phyloP scores from a whole-genome alignment of 2,113 vertebrate species.

The Cricetomys ansorgei region DNA sequence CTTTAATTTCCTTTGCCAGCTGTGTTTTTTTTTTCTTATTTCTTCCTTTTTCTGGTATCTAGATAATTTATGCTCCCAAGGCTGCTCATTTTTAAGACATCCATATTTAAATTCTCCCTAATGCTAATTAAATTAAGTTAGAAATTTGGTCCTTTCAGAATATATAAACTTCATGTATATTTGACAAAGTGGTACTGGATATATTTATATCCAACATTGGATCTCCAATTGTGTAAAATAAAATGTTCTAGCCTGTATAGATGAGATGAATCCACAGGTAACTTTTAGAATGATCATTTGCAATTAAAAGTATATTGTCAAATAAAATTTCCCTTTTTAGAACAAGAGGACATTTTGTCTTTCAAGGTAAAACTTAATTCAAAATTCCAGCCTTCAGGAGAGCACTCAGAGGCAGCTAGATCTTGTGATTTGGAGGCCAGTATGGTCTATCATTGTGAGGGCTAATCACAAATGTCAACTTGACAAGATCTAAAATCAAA shows the following conservation, averaged over 20 bases:
- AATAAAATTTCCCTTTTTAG: slow-evolving; percentile 28
- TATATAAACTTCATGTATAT: slow-evolving; percentile 7
- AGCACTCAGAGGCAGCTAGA: not conserved
- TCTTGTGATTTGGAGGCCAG: not conserved
- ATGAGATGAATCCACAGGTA: not conserved
- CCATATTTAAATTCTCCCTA: slow-evolving; percentile 58
- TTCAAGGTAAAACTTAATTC: slow-evolving; percentile 2
- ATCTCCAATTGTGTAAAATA: slow-evolving; percentile 8
- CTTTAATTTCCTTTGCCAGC: slow-evolving; percentile 31
- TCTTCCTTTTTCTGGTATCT: slow-evolving; percentile 9
- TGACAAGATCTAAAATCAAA: not conserved
- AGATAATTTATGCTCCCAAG: slow-evolving; percentile 8
- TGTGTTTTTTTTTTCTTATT: not conserved
- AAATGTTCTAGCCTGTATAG: not conserved
- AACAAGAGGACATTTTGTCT: not conserved
- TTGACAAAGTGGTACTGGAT: not conserved
- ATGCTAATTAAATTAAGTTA: slow-evolving; percentile 61
- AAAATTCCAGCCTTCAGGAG: not conserved
- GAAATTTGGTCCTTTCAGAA: slow-evolving; percentile 46
- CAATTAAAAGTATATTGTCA: not conserved
- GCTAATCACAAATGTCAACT: not conserved
- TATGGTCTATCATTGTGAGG: not conserved
- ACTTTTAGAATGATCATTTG: slow-evolving; percentile 26
- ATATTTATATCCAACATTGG: too few relatives aligned
- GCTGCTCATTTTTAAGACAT: slow-evolving; percentile 54